A percentile compares a stretch with the other conserved stretches of the same genome.
Conservation (phyloP, 2,113 vertebrate genomes). For the Larimichthys polyactis region DNA sequence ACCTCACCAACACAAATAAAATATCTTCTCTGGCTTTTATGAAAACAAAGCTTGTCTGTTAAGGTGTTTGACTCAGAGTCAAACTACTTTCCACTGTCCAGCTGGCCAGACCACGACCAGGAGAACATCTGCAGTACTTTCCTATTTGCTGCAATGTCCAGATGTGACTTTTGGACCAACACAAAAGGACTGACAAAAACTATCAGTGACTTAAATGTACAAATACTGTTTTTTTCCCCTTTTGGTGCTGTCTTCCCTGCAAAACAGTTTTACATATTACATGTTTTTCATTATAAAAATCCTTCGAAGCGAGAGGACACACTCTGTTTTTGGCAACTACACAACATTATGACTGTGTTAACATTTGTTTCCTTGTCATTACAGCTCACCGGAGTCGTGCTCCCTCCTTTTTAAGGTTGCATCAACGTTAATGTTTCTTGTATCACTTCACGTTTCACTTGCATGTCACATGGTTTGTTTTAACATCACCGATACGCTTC, state of each 20-base stretch:
- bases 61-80: neutral
- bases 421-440: neutral
- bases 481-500: neutral
- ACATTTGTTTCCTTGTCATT: neutral
- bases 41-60: neutral
- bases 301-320: neutral
- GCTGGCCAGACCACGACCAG: neutral
- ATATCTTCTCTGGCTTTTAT: neutral
- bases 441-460: neutral
- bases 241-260: neutral
- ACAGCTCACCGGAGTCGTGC: neutral
- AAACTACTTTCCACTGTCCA: neutral
- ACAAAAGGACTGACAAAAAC: neutral
- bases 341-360: neutral
- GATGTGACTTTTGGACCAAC: neutral
- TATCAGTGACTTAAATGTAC: too few species aligned
- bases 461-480: neutral
- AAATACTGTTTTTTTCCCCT: too few species aligned
- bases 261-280: neutral
- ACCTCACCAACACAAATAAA: neutral
- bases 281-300: neutral
- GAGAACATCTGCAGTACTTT: neutral
- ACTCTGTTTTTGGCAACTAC: neutral
- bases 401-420: neutral
- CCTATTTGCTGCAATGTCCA: neutral